Conservation (phyloP, 2,888 invertebrate genomes). For the Steromphala cineraria region DNA sequence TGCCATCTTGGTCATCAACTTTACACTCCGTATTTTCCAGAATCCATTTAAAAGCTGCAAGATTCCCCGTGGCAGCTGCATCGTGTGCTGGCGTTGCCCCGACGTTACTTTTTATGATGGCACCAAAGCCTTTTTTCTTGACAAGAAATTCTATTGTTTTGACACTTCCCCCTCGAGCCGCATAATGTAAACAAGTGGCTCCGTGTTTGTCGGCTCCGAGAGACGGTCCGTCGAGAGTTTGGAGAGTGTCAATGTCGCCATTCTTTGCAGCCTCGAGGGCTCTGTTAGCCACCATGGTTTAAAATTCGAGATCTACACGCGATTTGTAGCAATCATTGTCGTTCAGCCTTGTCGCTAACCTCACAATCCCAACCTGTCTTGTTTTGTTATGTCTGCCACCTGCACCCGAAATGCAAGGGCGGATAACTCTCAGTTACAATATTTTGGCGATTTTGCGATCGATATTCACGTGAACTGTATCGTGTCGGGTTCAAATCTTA, state of each 20-base stretch:
- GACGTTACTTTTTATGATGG: conserved; percentile 49
- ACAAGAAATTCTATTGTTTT: conserved; percentile 69
- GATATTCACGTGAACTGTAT: too few relatives aligned
- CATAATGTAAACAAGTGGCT: conserved; percentile 74
- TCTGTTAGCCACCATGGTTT: conserved; percentile 42
- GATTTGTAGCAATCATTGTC: background rate
- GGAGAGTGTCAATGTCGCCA: conserved; percentile 45
- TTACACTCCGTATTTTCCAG: conserved; percentile 56
- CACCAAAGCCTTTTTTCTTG: conserved; percentile 56
- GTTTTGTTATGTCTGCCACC: background rate
- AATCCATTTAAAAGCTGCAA: conserved; percentile 72
- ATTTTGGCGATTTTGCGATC: too few relatives aligned
- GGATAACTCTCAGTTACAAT: background rate
- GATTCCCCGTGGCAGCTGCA: conserved; percentile 74
- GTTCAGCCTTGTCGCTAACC: background rate
- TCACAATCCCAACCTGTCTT: background rate
- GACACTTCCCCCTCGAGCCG: conserved; percentile 71
- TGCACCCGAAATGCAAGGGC: background rate
- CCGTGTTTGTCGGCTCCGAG: conserved; percentile 62
- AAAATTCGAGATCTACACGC: background rate
- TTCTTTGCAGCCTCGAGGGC: conserved; percentile 48
- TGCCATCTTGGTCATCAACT: conserved; percentile 70
- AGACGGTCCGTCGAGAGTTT: conserved; percentile 18
- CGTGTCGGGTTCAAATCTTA: too few relatives aligned
- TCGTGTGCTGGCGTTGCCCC: conserved; percentile 75